phyloP scores from a whole-genome alignment of 2,888 invertebrate species.

The Hirudinaria manillensis region DNA sequence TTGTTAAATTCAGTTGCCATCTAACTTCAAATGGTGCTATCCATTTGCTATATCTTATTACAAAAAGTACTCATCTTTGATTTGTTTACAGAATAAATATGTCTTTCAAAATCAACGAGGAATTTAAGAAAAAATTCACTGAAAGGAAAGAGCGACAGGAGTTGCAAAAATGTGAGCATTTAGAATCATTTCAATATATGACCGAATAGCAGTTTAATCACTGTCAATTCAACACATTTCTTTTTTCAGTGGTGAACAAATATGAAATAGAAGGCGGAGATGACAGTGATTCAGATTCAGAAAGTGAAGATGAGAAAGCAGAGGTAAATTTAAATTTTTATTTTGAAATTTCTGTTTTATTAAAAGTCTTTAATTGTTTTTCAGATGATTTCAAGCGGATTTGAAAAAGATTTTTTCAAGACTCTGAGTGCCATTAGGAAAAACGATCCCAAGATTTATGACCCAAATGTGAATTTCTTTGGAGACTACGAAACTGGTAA shows the following conservation, averaged over 20 bases:
- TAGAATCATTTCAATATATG: background rate
- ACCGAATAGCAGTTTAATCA: too few species aligned
- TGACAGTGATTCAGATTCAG: conserved; percentile 54
- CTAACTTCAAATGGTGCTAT: too few species aligned
- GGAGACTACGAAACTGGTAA: conserved; percentile 40
- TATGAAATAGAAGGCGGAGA: conserved; percentile 63
- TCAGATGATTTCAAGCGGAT: conserved; percentile 62
- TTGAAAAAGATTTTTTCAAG: conserved; percentile 80
- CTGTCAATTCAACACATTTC: background rate
- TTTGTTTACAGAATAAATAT: too few species aligned
- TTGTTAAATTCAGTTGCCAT: too few species aligned
- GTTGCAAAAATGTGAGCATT: conserved; percentile 59
- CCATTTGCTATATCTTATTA: too few species aligned
- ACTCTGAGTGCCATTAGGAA: conserved; percentile 77
- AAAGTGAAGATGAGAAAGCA: conserved; percentile 50
- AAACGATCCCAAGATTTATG: conserved; percentile 82
- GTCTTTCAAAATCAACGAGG: conserved; percentile 61
- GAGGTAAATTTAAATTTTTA: conserved; percentile 43
- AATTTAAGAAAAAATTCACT: conserved; percentile 78
- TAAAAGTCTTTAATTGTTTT: conserved; percentile 23
- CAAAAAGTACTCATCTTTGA: too few species aligned
- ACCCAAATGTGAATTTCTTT: conserved; percentile 58
- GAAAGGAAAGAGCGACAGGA: conserved; percentile 79
- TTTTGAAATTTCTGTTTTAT: too few species aligned
- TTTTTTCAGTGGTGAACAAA: conserved; percentile 66